Conservation (phyloP, 1,140 invertebrate species). For the Chironomus tepperi region DNA sequence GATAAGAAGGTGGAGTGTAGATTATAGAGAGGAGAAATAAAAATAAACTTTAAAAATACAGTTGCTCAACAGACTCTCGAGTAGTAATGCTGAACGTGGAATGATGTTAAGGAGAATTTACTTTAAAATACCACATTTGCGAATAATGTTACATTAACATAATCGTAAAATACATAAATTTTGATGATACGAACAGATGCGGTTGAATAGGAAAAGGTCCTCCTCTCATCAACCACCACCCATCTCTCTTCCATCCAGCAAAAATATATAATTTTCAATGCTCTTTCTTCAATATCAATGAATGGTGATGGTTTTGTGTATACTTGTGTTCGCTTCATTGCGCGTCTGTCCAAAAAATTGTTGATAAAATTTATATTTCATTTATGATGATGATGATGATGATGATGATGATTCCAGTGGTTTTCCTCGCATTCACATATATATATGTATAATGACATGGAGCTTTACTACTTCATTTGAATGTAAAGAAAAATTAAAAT, state of each 20-base stretch:
- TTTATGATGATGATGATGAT: neutral
- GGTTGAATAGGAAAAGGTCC: neutral
- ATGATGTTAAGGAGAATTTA: neutral
- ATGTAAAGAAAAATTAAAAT: no score
- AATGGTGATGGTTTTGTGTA: neutral
- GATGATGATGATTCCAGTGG: neutral
- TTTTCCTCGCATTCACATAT: neutral
- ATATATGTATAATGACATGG: no score
- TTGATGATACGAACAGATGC: neutral
- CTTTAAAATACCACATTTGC: neutral
- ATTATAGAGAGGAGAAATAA: no score
- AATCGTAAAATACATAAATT: neutral
- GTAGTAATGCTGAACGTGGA: no score
- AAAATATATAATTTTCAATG: no score
- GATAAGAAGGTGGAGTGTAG: no score
- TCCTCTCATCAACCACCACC: neutral
- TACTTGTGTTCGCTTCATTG: neutral
- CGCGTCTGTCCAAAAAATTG: neutral
- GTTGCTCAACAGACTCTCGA: no score
- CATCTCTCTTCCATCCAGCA: no score
- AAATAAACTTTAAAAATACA: no score
- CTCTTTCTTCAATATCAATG: neutral
- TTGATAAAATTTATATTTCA: neutral
- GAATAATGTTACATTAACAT: neutral
- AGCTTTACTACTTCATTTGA: no score